phyloP scores from a whole-genome alignment of 2,113 vertebrate species.

The Atrichornis clamosus region DNA sequence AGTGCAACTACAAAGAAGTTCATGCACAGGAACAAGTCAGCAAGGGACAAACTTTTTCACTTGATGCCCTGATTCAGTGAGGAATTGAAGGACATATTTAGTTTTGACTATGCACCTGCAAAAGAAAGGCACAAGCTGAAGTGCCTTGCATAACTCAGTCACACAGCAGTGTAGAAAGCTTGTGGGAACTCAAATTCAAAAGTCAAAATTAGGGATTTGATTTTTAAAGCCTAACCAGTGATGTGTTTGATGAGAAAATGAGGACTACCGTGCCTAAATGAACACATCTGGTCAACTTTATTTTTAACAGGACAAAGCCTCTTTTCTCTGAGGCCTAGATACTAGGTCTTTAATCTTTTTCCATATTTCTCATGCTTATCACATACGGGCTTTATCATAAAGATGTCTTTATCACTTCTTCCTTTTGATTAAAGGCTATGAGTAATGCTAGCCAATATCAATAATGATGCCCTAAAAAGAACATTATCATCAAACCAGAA shows the following conservation, averaged over 20 bases:
- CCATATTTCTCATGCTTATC: conserved; percentile 71
- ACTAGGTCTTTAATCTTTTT: conserved; percentile 68
- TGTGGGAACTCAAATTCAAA: neutral
- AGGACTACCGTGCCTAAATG: conserved; percentile 2
- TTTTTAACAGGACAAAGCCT: conserved; percentile 56
- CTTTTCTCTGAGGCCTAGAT: conserved; percentile 62
- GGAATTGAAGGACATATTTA: neutral
- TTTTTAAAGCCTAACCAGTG: neutral
- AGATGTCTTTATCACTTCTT: conserved; percentile 56
- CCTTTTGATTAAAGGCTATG: conserved; percentile 54
- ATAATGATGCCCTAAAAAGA: conserved; percentile 30
- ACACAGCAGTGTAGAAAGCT: neutral
- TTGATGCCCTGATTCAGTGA: neutral
- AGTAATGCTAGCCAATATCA: conserved; percentile 41
- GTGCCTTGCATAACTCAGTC: neutral
- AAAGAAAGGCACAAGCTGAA: neutral
- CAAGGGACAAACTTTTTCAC: neutral
- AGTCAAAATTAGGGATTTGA: neutral
- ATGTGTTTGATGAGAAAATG: neutral
- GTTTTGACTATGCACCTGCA: neutral
- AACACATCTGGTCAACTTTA: conserved; percentile 62
- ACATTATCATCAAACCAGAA: neutral
- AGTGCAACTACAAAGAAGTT: neutral
- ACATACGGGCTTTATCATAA: neutral
- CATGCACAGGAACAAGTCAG: neutral